These are phyloP conservation scores for Cotesia typhae DNA, from an alignment of 1,140 invertebrate genomes.

Conservation along the genomic window DNA sequence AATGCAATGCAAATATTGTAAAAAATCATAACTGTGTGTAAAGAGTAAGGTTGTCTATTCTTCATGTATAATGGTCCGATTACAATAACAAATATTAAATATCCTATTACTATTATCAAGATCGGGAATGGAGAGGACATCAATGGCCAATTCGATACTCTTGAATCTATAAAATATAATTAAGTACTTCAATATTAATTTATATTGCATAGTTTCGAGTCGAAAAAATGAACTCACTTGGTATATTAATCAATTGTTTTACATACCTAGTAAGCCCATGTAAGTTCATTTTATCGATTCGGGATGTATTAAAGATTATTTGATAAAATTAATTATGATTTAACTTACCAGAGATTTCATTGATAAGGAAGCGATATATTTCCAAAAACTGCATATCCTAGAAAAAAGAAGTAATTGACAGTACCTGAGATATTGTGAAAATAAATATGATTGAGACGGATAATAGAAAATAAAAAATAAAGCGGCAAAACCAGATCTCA, in stretches of 20 bases:
- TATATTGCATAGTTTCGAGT: neutral
- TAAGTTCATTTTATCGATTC: too few relatives aligned
- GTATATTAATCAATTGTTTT: too few relatives aligned
- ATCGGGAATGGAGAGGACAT: slow-evolving; percentile 72
- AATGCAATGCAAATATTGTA: slow-evolving; percentile 69
- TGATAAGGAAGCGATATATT: slow-evolving; percentile 53
- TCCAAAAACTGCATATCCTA: slow-evolving; percentile 51
- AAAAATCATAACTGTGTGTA: slow-evolving; percentile 68
- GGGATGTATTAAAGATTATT: too few relatives aligned
- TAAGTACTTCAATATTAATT: neutral
- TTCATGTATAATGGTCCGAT: slow-evolving; percentile 72
- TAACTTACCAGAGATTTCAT: slow-evolving; percentile 54
- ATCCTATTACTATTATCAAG: slow-evolving; percentile 64
- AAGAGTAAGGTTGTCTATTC: slow-evolving; percentile 67
- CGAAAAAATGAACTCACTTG: neutral
- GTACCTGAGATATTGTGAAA: slow-evolving; percentile 11
- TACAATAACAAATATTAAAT: slow-evolving; percentile 69
- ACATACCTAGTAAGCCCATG: too few relatives aligned
- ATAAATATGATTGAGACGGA: neutral
- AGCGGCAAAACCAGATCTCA: too few relatives aligned
- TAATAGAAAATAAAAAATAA: too few relatives aligned
- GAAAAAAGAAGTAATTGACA: slow-evolving; percentile 17
- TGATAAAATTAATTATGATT: slow-evolving; percentile 1
- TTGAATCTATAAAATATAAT: slow-evolving; percentile 71
- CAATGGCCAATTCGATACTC: slow-evolving; percentile 81